Conservation (phyloP, 2,113 vertebrate species). For the Chaetorhynchus papuensis region DNA sequence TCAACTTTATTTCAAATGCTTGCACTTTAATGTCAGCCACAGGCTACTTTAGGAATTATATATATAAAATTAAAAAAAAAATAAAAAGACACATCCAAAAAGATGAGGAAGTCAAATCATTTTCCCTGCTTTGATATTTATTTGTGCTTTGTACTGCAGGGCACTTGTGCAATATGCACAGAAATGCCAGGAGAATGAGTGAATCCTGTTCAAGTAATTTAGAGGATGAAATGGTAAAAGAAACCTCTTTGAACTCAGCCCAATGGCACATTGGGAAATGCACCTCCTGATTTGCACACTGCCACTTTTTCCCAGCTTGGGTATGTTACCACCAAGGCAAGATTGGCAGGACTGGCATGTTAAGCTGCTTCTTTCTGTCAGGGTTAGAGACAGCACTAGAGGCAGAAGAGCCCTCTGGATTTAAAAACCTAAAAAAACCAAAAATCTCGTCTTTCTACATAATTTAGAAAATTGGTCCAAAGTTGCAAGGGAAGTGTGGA, state of each 20-base stretch:
- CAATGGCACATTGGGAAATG: neutral
- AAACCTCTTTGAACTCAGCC: slow-evolving; percentile 41
- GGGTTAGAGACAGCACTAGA: neutral
- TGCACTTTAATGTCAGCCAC: slow-evolving; percentile 48
- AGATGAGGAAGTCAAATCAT: slow-evolving; percentile 58
- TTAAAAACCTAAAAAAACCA: neutral
- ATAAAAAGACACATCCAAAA: slow-evolving; percentile 15
- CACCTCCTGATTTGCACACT: neutral
- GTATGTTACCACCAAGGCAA: neutral
- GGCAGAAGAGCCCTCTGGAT: neutral
- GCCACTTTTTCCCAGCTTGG: neutral
- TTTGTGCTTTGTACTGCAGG: slow-evolving; percentile 19
- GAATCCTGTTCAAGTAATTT: slow-evolving; percentile 49
- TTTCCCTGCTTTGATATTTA: slow-evolving; percentile 66
- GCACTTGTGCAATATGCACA: slow-evolving; percentile 9
- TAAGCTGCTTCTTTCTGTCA: neutral
- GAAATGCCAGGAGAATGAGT: slow-evolving; percentile 51
- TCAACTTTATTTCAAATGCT: slow-evolving; percentile 57
- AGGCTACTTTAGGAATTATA: slow-evolving; percentile 53
- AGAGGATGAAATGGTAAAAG: slow-evolving; percentile 13
- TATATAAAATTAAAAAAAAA: neutral
- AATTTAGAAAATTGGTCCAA: neutral
- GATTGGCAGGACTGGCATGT: neutral
- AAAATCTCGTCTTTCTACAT: neutral
- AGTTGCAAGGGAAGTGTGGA: neutral